Base-by-base conservation (phyloP, 2,797 vertebrate species). In the Falco novaeseelandiae region DNA sequence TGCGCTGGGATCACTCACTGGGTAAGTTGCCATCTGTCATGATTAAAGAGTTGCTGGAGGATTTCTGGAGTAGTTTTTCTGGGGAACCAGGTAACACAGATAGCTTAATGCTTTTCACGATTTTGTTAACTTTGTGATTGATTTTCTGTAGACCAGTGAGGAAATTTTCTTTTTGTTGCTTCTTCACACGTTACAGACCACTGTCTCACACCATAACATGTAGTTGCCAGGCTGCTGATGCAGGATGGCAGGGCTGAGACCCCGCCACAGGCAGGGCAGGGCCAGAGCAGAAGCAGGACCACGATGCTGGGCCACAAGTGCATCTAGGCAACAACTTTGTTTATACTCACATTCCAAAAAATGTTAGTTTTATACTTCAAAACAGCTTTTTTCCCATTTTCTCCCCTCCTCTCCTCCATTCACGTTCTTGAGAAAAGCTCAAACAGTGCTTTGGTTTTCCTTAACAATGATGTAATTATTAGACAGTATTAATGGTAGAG, bases 141-240 rank as follows among this genome's bases (percentile, higher is more conserved):
- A 32, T 63, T 48, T 85, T 30, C 59, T 80, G 63, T 72, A 65
- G 30, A 8, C 15, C n/a, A 10, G 3, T 0, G 1, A 54, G 85
- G 57, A 83, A 59, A 34, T 52, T 44, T 71, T 71, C 38, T 14
- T 30, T 18, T 57, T 63, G 86, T 46, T 71, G 21, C 29, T 26
- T 71, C 51, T 30, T 6, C 40, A 44, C 12, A 3, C 0, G 0
- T n/a, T 54, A 2, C 74, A 32, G 17, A 32, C 1, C 38, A 0
- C 11, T 14, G 12, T 14, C 14, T n/a, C 20, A 2, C 8, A 13
- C 6, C 10, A 16, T 12, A 17, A 5, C 8, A 1, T 9, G 7
- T 9, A 8, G 19, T 3, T 38, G 30, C 34, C 8, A 3, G 44
- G 69, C 21, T 54, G 77, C 29, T 5, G 25, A 3, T 9, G 52